Evolutionary conservation across 2,113 vertebrate genomes (phyloP), one percentile per base, ranked within the genome.

Genomic region (Lichenostomus cassidix): DNA sequence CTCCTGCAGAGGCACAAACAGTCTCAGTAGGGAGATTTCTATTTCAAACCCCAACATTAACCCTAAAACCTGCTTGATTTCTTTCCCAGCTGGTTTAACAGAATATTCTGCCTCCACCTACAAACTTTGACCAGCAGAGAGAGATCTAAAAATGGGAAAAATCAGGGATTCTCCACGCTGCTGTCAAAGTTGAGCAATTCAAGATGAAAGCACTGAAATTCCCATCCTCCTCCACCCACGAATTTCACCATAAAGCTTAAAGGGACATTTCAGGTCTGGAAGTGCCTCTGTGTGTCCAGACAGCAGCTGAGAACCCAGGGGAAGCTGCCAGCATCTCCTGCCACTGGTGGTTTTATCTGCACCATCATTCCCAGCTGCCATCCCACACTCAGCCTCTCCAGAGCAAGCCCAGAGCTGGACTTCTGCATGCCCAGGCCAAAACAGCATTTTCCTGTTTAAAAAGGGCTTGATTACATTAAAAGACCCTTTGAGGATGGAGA

Each of bases 401-500:
- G 41, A 70, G 37, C 0, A 0, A 83, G 80, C 35, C 77, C 69
- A 75, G 69, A 24, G 7, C 33, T 27, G 90, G 75, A 76, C 53
- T 76, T 33, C 0, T 0, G 4, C 15, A 27, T 10, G 4, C 46
- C 42, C 28, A 47, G 46, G 55, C 59, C 67, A 62, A 50, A 90
- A 12, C 42, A 83, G 11, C 7, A 10, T 52, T 93, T 93, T 86
- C 28, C 27, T 13, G 16, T 27, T 86, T 80, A 10, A 81, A 92
- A 86, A 86, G 47, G 44, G 23, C 33, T 85, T 78, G 87, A 94
- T 89, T 78, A 16, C 28, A 81, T 75, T 94, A 91, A 89, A 92
- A 94, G 83, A 81, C 25, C 73, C 52, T 78, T 83, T 29, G 90
- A 90, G 90, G 88, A 81, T 74, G 68, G 88, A 94, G 76, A 77